These are phyloP conservation scores for Caenorhabditis doughertyi DNA, from an alignment of 2,888 invertebrate genomes.

Conservation along the genomic window DNA sequence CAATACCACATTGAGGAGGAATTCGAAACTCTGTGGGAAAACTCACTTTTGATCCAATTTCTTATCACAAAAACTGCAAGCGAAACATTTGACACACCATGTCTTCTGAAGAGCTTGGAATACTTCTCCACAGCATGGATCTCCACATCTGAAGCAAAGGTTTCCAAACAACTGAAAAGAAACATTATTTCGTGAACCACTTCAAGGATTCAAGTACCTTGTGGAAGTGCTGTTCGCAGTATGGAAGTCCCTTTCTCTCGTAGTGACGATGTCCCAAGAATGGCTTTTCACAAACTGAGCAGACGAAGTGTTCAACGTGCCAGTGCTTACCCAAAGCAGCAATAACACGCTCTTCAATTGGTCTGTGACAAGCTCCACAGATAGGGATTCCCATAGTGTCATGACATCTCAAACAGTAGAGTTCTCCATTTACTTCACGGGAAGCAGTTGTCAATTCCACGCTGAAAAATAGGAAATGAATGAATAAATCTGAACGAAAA, in stretches of 20 bases:
- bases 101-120: conserved; percentile 98
- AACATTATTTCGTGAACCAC: neutral
- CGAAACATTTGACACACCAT: conserved; percentile 99
- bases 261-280: conserved; percentile 99
- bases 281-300: conserved; percentile 99
- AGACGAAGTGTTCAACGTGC: conserved; percentile 99
- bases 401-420: conserved; percentile 90
- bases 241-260: conserved; percentile 97
- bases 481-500: too few relatives aligned
- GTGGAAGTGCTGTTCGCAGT: conserved; percentile 99
- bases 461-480: conserved; percentile 83
- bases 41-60: conserved; percentile 86
- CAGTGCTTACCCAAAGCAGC: conserved; percentile 98
- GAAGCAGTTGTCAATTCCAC: conserved; percentile 96
- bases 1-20: neutral
- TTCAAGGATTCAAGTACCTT: conserved; percentile 81
- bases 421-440: conserved; percentile 91
- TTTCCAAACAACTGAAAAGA: conserved; percentile 93
- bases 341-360: conserved; percentile 98
- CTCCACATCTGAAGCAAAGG: conserved; percentile 98
- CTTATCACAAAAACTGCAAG: conserved; percentile 96
- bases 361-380: conserved; percentile 98
- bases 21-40: neutral
- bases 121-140: conserved; percentile 94
- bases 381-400: conserved; percentile 89